Evolutionary conservation across 2,888 invertebrate genomes (phyloP).

Genomic region (Gonocerus acuteangulatus): DNA sequence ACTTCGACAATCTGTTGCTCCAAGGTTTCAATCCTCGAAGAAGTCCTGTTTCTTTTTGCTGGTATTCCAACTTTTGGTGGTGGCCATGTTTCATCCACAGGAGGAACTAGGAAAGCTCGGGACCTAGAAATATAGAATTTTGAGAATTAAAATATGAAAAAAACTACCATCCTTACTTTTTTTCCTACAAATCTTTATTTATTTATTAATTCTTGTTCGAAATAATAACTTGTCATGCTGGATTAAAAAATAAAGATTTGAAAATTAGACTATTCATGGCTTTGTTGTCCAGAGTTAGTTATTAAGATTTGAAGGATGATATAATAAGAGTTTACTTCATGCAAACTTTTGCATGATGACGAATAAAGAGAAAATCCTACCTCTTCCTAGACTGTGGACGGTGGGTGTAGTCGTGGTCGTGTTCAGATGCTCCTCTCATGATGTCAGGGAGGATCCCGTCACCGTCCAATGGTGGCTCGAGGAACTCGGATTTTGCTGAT

Average conservation of each 20-base stretch:
- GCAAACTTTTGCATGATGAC: too few relatives aligned
- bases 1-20: constrained; percentile 16
- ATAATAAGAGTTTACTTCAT: too few relatives aligned
- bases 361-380: not conserved
- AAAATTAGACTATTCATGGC: too few relatives aligned
- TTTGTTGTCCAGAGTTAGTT: too few relatives aligned
- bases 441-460: constrained; percentile 20
- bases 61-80: constrained; percentile 30
- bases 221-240: too few relatives aligned
- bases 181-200: too few relatives aligned
- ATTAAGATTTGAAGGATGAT: too few relatives aligned
- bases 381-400: constrained; percentile 15
- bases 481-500: constrained; percentile 29
- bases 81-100: constrained; percentile 36
- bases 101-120: constrained; percentile 32
- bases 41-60: constrained; percentile 13
- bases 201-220: too few relatives aligned
- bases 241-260: too few relatives aligned
- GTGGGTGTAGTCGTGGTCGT: constrained; percentile 19
- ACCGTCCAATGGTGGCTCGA: constrained; percentile 32
- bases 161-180: not conserved
- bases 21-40: not conserved
- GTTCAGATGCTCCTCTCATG: constrained; percentile 16
- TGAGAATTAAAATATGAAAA: not conserved
- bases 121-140: constrained; percentile 14